Evolutionary conservation across 1,140 invertebrate species (phyloP), one percentile per base, ranked within the genome.

Genomic region (Heliconius hermathena): DNA sequence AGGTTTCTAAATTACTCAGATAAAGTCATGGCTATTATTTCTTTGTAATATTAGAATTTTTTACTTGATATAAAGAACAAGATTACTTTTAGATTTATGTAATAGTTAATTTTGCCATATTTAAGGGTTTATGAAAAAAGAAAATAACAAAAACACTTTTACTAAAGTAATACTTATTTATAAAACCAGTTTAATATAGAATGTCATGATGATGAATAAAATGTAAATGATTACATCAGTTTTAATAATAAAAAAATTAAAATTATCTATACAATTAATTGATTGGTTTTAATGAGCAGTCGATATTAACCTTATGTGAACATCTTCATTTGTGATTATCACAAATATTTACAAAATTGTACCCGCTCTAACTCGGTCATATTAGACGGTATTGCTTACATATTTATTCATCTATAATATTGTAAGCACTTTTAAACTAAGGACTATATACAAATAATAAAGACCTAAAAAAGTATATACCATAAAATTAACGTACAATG

Each of bases 161-260:
- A 22, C n/a, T 60, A 26, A 60, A 60, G n/a, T 60, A 60, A 26
- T 22, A 60, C 26, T 60, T 60, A 60, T 26, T 60, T 57, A 57
- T 22, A 57, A 9, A 26, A 60, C n/a, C 52, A 54, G 8, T 11
- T 60, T n/a, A 22, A 60, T 60, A 22, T 60, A 60, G 20, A 60
- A 26, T 22, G n/a, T 60, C n/a, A 22, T 60, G 57, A 60, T 60
- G 57, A 22, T 60, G 57, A 60, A 60, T 60, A 60, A 46, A 46
- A 60, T 46, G 41, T 46, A 26, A 60, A 60, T 60, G 57, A 60
- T n/a, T 60, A 60, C 41, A 46, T n/a, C 22, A 60, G 57, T 60
- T 60, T 60, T 60, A 60, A 26, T 60, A 60, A 60, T 8, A 60
- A 60, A 22, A 3, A n/a, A n/a, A n/a, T n/a, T n/a, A n/a, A n/a